Percentiles rank a stretch among this genome's conserved stretches.
phyloP scores from a whole-genome alignment of 2,113 vertebrate genomes.

The Microcebus jonahi region DNA sequence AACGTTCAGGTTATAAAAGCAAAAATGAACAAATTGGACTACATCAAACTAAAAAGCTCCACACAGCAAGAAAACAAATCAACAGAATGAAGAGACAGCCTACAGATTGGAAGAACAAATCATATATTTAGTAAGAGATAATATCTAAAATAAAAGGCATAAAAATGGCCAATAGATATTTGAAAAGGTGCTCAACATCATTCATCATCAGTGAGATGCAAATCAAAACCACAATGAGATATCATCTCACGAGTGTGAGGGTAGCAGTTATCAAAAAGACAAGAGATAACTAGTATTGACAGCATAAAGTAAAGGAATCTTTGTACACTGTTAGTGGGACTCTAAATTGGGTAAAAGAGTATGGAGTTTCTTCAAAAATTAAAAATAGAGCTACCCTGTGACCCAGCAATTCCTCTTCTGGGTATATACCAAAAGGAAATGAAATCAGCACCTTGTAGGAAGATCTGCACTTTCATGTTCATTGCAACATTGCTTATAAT shows the following conservation, averaged over 20 bases:
- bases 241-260: background rate
- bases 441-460: background rate
- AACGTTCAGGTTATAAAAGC: background rate
- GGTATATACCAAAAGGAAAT: background rate
- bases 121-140: background rate
- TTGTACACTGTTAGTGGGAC: background rate
- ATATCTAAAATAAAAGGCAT: background rate
- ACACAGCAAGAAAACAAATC: background rate
- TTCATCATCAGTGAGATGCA: background rate
- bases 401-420: background rate
- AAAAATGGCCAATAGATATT: background rate
- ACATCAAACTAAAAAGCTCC: background rate
- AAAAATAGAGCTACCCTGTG: background rate
- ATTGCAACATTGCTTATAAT: background rate
- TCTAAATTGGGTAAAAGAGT: background rate
- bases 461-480: background rate
- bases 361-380: background rate
- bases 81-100: background rate
- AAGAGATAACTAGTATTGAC: background rate
- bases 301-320: background rate
- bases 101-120: background rate
- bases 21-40: background rate
- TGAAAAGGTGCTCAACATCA: background rate
- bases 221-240: background rate
- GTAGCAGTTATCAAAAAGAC: background rate